Base-by-base conservation (phyloP, 1,140 invertebrate species). In the Diplogasteroides magnus region DNA sequence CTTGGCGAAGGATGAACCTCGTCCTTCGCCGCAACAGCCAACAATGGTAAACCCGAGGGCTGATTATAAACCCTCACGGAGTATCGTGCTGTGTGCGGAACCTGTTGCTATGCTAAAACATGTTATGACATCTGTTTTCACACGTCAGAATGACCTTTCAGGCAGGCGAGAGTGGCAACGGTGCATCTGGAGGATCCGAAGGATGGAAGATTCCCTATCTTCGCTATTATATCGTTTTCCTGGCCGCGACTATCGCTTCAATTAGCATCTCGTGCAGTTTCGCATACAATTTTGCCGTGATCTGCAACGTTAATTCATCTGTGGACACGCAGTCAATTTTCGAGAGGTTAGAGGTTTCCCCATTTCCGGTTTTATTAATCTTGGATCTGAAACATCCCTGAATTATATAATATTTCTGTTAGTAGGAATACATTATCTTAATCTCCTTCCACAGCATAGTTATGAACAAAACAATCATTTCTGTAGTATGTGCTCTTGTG, bases 221-320 rank as follows among this genome's bases (percentile, higher is more conserved):
- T 19, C 64, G 64, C n/a, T 65, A 48, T 28, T 48, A 2, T n/a
- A 56, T 65, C 13, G 64, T 65, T 23, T n/a, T 37, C 25, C 19
- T 65, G 31, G 64, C 31, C n/a, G 48, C 64, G 11, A 3, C 37
- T 56, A 25, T 55, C 3, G 25, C 29, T 14, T 31, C 64, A 23
- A 19, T 26, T 13, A 26, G 31, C 2, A 37, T 65, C 13, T 31
- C 64, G 3, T 37, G 64, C 26, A 48, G 64, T 56, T 65, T 65
- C 25, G 64, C 64, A 14, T 65, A 37, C 37, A 65, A 65, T 28
- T 65, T 48, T 55, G 64, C 64, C 2, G 64, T 65, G 2, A 31
- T 65, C 48, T 65, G 64, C 48, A 2, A 25, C 31, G 37, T 65
- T 2, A 65, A 65, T 25, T 3, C n/a, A 23, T 48, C 64, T 25